Conservation (phyloP, 2,113 vertebrate genomes). For the Forbesichthys papilliferus region DNA sequence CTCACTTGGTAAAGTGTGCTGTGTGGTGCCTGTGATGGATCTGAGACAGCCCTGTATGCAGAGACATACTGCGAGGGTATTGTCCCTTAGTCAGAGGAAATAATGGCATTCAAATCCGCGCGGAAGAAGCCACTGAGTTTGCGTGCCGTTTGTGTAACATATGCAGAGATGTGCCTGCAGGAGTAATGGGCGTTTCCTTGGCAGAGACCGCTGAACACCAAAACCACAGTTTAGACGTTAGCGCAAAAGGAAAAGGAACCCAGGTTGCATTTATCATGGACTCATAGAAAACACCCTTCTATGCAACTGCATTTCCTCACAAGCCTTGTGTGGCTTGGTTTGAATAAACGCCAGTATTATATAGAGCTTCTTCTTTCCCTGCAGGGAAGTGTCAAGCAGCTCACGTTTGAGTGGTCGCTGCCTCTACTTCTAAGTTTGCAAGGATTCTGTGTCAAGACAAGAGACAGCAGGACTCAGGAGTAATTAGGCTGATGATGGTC, state of each 20-base stretch:
- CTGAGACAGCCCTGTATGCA: neutral
- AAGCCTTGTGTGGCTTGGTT: constrained; percentile 39
- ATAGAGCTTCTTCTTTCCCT: constrained; percentile 39
- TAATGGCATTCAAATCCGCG: no score
- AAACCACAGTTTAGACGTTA: constrained; percentile 76
- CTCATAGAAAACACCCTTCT: constrained; percentile 70
- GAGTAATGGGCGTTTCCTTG: neutral
- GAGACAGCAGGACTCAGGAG: constrained; percentile 44
- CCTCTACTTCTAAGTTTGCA: constrained; percentile 44
- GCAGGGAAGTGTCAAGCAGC: constrained; percentile 51
- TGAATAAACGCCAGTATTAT: constrained; percentile 55
- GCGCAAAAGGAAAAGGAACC: constrained; percentile 67
- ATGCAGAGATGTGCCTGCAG: neutral
- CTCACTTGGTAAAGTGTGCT: neutral
- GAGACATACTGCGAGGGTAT: neutral
- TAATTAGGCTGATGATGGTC: constrained; percentile 49
- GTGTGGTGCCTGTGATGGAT: constrained; percentile 1
- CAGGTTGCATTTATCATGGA: constrained; percentile 63
- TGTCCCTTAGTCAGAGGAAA: no score
- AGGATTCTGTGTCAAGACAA: constrained; percentile 56
- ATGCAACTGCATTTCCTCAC: constrained; percentile 49
- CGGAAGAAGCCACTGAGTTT: neutral
- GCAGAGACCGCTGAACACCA: constrained; percentile 24
- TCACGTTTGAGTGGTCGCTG: constrained; percentile 53
- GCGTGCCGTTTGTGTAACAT: neutral